phyloP scores from a whole-genome alignment of 2,113 vertebrate species.

The Hystrix brachyura region DNA sequence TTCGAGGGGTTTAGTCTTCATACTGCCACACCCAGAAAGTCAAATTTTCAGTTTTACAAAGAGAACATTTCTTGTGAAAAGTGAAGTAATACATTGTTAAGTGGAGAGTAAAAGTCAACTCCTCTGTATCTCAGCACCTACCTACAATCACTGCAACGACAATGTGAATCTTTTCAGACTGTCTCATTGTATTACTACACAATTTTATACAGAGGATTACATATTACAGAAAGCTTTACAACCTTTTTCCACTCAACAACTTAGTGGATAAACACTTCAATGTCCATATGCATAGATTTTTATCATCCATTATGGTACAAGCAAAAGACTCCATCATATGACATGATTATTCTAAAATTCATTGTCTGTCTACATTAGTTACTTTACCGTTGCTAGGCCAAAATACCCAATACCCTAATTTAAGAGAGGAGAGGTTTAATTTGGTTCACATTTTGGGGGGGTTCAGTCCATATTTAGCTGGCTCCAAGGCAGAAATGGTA shows the following conservation, averaged over 20 bases:
- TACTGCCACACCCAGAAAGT: neutral
- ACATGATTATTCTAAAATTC: slow-evolving; percentile 12
- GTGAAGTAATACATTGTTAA: neutral
- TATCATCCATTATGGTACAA: neutral
- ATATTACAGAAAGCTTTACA: neutral
- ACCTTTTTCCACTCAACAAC: neutral
- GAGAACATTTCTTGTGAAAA: neutral
- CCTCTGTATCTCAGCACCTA: neutral
- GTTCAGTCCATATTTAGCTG: neutral
- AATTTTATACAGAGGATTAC: neutral
- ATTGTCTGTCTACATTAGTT: neutral
- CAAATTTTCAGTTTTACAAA: neutral
- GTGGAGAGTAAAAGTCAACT: neutral
- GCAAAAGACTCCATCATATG: neutral
- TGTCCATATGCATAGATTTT: neutral
- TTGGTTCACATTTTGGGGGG: neutral
- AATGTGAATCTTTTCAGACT: neutral
- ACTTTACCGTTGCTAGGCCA: neutral
- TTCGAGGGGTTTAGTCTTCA: neutral
- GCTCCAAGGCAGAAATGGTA: neutral
- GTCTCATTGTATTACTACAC: neutral
- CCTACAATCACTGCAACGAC: neutral
- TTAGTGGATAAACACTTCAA: neutral
- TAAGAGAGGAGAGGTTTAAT: neutral
- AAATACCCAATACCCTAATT: neutral